Evolutionary conservation across 2,797 vertebrate genomes (phyloP).

Genomic region (Coregonus ussuriensis): DNA sequence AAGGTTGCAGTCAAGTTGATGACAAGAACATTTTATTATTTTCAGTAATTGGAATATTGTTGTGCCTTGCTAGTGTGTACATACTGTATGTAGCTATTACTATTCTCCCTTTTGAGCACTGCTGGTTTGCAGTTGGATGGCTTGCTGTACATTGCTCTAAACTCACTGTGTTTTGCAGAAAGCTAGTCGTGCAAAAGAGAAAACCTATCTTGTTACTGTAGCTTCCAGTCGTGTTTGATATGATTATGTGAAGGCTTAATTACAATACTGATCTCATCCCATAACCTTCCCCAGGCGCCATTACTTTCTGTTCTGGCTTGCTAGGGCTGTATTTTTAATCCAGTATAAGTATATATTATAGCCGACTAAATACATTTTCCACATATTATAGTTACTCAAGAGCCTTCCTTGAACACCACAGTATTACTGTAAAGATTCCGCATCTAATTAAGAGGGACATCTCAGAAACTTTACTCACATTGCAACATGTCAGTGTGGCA

Average conservation of each 20-base stretch:
- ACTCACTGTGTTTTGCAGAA: constrained; percentile 17
- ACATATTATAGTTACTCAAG: not conserved
- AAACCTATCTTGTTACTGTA: not conserved
- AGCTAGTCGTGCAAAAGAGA: not conserved
- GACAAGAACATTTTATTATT: not conserved
- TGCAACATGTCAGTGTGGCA: not conserved
- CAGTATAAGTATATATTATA: not conserved
- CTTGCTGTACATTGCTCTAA: not conserved
- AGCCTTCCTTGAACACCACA: not conserved
- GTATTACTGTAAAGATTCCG: not conserved
- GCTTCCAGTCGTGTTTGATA: not conserved
- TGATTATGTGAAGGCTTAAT: not conserved
- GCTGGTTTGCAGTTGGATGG: not conserved
- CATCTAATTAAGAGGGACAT: not conserved
- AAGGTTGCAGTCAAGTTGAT: not conserved
- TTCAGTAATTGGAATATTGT: not conserved
- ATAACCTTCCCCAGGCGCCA: not conserved
- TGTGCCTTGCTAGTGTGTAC: not conserved
- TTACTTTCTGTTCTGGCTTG: not conserved
- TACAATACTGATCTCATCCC: not conserved
- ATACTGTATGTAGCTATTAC: not conserved
- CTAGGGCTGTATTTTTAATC: not conserved
- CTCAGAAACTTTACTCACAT: not conserved
- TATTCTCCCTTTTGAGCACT: not conserved
- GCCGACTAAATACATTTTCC: not conserved